A percentile compares a stretch with the other conserved stretches of the same genome.
Conservation (phyloP, 1,140 invertebrate species). For the Drosophila subobscura region DNA sequence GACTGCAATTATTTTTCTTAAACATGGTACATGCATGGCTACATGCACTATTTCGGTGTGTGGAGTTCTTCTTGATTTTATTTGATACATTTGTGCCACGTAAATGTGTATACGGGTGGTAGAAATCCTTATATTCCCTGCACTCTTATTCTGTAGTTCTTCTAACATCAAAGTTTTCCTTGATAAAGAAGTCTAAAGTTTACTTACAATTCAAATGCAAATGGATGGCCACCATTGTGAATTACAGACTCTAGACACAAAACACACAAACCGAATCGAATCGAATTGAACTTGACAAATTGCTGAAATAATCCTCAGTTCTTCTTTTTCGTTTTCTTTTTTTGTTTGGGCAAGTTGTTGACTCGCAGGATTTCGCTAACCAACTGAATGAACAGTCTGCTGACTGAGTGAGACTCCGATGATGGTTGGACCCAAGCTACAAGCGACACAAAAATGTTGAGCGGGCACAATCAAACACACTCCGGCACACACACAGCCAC, state of each 20-base stretch:
- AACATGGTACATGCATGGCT: too few relatives aligned
- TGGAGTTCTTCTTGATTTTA: too few relatives aligned
- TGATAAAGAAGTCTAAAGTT: not conserved
- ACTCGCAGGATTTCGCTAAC: constrained; percentile 55
- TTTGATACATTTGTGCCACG: too few relatives aligned
- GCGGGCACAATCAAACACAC: constrained; percentile 22
- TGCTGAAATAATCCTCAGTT: constrained; percentile 7
- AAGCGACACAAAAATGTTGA: constrained; percentile 37
- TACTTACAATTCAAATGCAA: constrained; percentile 65
- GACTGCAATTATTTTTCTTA: too few relatives aligned
- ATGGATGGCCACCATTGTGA: constrained; percentile 62
- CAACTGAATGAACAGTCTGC: constrained; percentile 48
- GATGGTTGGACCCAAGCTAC: constrained; percentile 33
- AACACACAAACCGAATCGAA: constrained; percentile 19
- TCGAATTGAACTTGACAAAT: constrained; percentile 12
- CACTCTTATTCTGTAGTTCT: too few relatives aligned
- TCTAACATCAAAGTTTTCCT: too few relatives aligned
- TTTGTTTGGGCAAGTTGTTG: constrained; percentile 39
- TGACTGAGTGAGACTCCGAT: constrained; percentile 27
- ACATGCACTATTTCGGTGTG: too few relatives aligned
- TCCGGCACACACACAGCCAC: constrained; percentile 11
- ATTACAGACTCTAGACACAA: constrained; percentile 1
- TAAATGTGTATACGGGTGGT: too few relatives aligned
- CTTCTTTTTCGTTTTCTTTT: not conserved
- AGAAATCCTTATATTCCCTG: too few relatives aligned